Base-by-base conservation (phyloP, 2,888 invertebrate species). In the Tachystola acroxantha region DNA sequence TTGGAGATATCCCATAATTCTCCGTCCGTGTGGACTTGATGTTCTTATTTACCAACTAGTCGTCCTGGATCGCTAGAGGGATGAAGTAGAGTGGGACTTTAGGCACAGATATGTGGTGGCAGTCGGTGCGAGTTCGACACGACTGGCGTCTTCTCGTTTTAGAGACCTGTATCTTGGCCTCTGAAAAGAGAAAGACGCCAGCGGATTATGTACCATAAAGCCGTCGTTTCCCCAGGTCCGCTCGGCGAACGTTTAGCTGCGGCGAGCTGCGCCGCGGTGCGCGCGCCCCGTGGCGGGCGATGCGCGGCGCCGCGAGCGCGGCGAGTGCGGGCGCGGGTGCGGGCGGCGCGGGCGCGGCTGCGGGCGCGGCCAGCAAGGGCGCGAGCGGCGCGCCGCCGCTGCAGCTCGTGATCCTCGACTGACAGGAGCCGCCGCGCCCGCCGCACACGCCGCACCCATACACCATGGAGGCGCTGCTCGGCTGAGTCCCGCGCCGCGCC, bases 241-340 rank as follows among this genome's bases (percentile, higher is more conserved):
- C 94, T 64, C 91, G 97, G 61, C 93, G 94, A 77, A 91, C 92
- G 71, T 88, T 97, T 68, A 92, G 93, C 49, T 89, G 91, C 54
- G 88, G 91, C 49, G 95, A 95, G 71, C 85, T 96, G 63, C 90
- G 95, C 63, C 89, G 95, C 64, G 94, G 67, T 43, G 61, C 60
- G 56, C 54, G 61, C 53, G 52, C 58, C 45, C 45, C 66, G 94
- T 64, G 93, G 94, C 45, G 93, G 62, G 88, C 88, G 38, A 45
- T 48, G 49, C 54, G 56, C 46, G 55, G 63, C 90, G 95, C 63
- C 89, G 95, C 64, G 93, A 66, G 43, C 65, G 94, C 63, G 93
- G 94, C 44, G 92, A 61, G 88, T 88, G 39, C 59, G 55, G 50
- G 60, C 50, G 50, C 57, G 45, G 93, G 94, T 48, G 49, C 41